A percentile compares a stretch with the other conserved stretches of the same genome.
phyloP scores from a whole-genome alignment of 2,113 vertebrate species.

The Carlito syrichta region DNA sequence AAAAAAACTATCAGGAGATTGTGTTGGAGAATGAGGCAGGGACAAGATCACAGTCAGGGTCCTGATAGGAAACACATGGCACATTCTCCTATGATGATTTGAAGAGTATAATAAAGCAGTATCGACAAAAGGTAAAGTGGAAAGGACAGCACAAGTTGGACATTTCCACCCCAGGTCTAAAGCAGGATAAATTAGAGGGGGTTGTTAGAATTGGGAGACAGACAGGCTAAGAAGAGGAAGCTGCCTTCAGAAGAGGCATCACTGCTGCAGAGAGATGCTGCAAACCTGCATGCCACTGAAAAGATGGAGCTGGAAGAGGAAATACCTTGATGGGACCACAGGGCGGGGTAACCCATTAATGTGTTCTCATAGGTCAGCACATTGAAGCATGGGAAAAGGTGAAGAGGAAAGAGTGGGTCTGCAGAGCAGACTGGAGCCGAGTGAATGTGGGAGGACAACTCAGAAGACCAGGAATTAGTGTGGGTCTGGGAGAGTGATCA shows the following conservation, averaged over 20 bases:
- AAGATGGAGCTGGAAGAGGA: neutral
- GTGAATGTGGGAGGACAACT: neutral
- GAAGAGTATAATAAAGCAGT: neutral
- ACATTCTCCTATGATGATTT: neutral
- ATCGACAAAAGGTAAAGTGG: neutral
- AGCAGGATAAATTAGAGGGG: neutral
- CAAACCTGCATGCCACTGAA: too few relatives aligned
- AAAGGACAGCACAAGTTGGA: neutral
- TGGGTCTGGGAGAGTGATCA: neutral
- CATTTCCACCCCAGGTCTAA: neutral
- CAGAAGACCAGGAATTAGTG: neutral
- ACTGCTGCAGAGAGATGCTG: neutral
- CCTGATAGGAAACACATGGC: neutral
- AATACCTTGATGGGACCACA: neutral
- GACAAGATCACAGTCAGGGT: neutral
- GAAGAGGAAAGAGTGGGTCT: neutral
- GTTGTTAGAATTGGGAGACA: neutral
- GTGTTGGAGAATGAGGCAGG: neutral
- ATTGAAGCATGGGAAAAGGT: neutral
- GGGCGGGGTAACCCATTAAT: neutral
- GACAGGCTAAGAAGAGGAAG: neutral
- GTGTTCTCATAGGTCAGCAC: neutral
- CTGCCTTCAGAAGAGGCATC: neutral
- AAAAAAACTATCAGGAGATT: neutral
- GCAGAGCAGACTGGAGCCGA: neutral